Evolutionary conservation across 2,113 vertebrate species (phyloP), one percentile per base, ranked within the genome.

Genomic region (Globicephala melas): DNA sequence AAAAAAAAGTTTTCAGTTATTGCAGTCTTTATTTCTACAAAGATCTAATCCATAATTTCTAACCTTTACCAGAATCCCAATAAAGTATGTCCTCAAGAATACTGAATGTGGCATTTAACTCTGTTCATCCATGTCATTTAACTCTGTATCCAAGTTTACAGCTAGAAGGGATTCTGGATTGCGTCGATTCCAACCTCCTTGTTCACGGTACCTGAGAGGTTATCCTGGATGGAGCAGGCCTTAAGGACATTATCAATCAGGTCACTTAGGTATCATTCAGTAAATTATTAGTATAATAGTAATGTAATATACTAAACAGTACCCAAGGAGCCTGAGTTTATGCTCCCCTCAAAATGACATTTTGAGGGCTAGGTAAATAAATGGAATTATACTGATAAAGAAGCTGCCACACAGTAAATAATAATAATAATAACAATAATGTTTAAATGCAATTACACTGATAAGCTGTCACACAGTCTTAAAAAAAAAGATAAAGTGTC

Each of bases 201-300:
- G 53, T 91, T 95, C 84, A 95, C 2, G 92, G 68, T 77, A 98
- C 94, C 92, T 96, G 92, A 96, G 95, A 95, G 74, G 89, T 96
- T 95, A 89, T 95, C 85, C 93, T 96, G 89, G 91, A 92, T 97
- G 79, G 91, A 94, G 25, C 60, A 62, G 81, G 79, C 67, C 85
- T 97, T 95, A 91, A 95, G 60, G 33, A 97, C 89, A 94, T 83
- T 94, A 88, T 91, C 89, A 82, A 70, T 97, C 95, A 96, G 79
- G 89, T 96, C 89, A 97, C 89, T 97, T 70, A 91, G 80, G 90
- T 90, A 97, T 41, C 74, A 92, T 73, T 95, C 82, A 98, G 87
- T 81, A 96, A 93, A 91, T 76, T 96, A 94, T 86, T 83, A 96
- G 73, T 87, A 38, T 33, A 74, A 63, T 84, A 80, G 14, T 93